Evolutionary conservation across 2,797 vertebrate species (phyloP), one percentile per base, ranked within the genome.

Genomic region (Spinus olivaceus): DNA sequence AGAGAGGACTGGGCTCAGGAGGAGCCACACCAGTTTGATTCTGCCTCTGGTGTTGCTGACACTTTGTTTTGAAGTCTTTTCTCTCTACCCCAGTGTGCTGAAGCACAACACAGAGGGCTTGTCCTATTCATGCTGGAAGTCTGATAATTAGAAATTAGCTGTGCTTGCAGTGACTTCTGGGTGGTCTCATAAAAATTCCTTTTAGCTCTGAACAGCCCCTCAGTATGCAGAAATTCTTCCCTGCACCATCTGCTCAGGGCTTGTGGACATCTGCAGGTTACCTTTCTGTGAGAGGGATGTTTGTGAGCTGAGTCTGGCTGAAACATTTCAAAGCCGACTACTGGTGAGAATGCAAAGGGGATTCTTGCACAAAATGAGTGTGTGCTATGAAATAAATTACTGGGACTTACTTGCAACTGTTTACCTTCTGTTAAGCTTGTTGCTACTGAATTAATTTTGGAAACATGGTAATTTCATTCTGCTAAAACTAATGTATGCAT

Each of bases 171-270:
- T 24, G 56, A 76, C 93, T 93, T 94, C 70, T 86, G 79, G 51
- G 91, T 82, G 81, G 69, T 80, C 80, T 96, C 81, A 89, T 96
- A 95, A 96, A 97, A 96, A 94, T 88, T 63, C 53, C 77, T 87
- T 91, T 95, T 90, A 84, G 81, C 74, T 96, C 81, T 80, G 54
- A 69, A 47, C 24, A 24, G 67, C 35, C 85, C 76, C 88, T 96
- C 72, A 81, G 54, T 69, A 73, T 85, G 81, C 83, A 92, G 80
- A 81, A 95, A 81, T 95, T 78, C 64, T 92, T 67, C 8, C 9
- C 66, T 56, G 88, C 32, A 72, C 95, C 96, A 96, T 97, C 95
- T 97, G 95, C 91, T 97, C 81, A 60, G 87, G 87, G 66, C 79
- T 88, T 88, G 44, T 10, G 88, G 94, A 46, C 65, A 89, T 91